A percentile compares a stretch with the other conserved stretches of the same genome.
Conservation (phyloP, 53 echinoderm and acorn worm species). For the Mesocentrotus franciscanus region DNA sequence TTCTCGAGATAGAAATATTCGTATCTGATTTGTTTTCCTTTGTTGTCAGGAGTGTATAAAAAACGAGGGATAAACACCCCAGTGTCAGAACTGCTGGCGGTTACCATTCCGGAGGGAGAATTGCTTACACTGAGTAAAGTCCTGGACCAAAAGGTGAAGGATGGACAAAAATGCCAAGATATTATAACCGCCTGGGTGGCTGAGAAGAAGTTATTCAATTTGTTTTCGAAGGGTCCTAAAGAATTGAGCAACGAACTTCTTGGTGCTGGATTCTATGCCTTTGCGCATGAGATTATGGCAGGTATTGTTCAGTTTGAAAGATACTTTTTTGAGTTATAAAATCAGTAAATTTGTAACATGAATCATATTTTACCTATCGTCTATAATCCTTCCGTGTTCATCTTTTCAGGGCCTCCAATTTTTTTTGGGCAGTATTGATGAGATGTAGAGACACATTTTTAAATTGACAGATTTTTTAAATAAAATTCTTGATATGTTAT, state of each 20-base stretch:
- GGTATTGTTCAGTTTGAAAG: neutral
- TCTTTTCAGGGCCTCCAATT: too few relatives aligned
- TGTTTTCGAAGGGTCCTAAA: neutral
- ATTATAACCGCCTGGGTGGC: neutral
- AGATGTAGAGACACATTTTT: too few relatives aligned
- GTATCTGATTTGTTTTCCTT: neutral
- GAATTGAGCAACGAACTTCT: neutral
- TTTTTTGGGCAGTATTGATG: too few relatives aligned
- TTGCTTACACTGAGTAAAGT: neutral
- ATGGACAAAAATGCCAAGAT: neutral
- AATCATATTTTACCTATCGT: neutral
- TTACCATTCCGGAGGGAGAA: neutral
- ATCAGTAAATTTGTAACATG: too few relatives aligned
- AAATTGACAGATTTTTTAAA: too few relatives aligned
- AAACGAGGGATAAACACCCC: neutral
- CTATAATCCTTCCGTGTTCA: too few relatives aligned
- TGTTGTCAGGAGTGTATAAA: neutral
- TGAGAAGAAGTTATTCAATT: neutral
- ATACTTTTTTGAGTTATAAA: too few relatives aligned
- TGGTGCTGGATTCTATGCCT: neutral
- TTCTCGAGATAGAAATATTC: neutral
- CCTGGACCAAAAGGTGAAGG: neutral
- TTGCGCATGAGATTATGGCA: slow-evolving; percentile 20
- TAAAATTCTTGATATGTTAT: too few relatives aligned
- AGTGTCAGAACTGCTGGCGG: neutral